Percentiles rank a stretch among this genome's conserved stretches.
phyloP scores from a whole-genome alignment of 2,888 invertebrate species.

The Ligdia adustata region DNA sequence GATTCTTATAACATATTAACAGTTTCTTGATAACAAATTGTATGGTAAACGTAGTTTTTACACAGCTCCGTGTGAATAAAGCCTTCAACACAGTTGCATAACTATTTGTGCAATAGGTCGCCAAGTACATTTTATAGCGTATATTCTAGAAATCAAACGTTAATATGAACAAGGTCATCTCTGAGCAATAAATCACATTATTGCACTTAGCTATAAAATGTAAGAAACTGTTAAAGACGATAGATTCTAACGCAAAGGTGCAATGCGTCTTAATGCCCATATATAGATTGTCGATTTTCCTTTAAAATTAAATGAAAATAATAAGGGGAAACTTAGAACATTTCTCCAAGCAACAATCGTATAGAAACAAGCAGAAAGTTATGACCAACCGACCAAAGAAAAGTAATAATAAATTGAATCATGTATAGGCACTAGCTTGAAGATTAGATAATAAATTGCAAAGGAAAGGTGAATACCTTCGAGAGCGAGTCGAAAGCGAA shows the following conservation, averaged over 20 bases:
- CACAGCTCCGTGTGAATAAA: conserved; percentile 36
- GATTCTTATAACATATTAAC: too few relatives aligned
- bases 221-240: too few relatives aligned
- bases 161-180: conserved; percentile 12
- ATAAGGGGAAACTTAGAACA: too few relatives aligned
- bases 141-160: conserved; percentile 15
- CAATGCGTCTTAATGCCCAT: too few relatives aligned
- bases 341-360: too few relatives aligned
- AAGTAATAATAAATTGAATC: too few relatives aligned
- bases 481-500: conserved; percentile 31
- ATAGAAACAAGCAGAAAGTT: too few relatives aligned
- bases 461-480: conserved; percentile 35
- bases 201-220: not conserved
- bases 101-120: conserved; percentile 42
- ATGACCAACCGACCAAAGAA: too few relatives aligned
- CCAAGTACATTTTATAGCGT: conserved; percentile 1
- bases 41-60: conserved; percentile 36
- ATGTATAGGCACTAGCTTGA: too few relatives aligned
- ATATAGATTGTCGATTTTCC: too few relatives aligned
- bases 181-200: not conserved
- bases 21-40: conserved; percentile 16
- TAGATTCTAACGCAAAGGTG: too few relatives aligned
- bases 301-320: too few relatives aligned
- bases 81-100: conserved; percentile 48
- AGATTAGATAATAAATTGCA: conserved; percentile 5